Conservation (phyloP, 2,888 invertebrate species). For the Ischnus inquisitorius region DNA sequence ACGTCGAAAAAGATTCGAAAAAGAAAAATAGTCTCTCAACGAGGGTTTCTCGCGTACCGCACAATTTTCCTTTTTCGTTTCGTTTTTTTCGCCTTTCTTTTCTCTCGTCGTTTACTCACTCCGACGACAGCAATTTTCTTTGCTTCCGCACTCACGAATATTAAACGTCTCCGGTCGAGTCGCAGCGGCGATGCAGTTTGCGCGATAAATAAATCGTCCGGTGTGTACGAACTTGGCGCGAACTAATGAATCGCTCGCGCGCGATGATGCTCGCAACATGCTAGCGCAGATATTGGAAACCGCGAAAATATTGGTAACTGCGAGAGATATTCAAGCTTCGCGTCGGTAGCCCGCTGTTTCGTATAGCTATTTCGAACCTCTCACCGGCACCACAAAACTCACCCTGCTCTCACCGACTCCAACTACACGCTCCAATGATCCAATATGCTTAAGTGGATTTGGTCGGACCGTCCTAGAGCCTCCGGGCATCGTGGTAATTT, state of each 20-base stretch:
- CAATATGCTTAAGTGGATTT: conserved; percentile 79
- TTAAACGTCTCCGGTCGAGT: conserved; percentile 1
- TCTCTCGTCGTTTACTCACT: conserved; percentile 11
- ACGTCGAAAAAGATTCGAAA: conserved; percentile 30
- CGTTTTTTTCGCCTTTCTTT: no score
- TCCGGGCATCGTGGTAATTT: conserved; percentile 60
- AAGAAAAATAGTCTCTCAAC: neutral
- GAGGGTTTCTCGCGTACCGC: neutral
- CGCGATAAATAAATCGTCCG: conserved; percentile 6
- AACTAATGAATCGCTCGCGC: conserved; percentile 43
- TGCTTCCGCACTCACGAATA: conserved; percentile 16
- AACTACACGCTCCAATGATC: conserved; percentile 71
- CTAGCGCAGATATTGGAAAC: conserved; percentile 19
- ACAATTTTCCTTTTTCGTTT: neutral
- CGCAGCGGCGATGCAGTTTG: neutral
- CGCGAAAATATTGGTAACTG: conserved; percentile 57
- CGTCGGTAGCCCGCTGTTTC: conserved; percentile 13
- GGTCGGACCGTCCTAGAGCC: conserved; percentile 65
- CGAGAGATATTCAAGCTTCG: conserved; percentile 19
- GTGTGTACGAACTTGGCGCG: neutral
- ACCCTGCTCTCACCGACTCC: conserved; percentile 28
- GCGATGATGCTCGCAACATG: conserved; percentile 34
- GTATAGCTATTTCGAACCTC: conserved; percentile 43
- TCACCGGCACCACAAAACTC: conserved; percentile 43
- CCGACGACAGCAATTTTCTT: conserved; percentile 13